A percentile compares a stretch with the other conserved stretches of the same genome.
phyloP scores from a whole-genome alignment of 2,113 vertebrate species.

The Paracanthobrama guichenoti region DNA sequence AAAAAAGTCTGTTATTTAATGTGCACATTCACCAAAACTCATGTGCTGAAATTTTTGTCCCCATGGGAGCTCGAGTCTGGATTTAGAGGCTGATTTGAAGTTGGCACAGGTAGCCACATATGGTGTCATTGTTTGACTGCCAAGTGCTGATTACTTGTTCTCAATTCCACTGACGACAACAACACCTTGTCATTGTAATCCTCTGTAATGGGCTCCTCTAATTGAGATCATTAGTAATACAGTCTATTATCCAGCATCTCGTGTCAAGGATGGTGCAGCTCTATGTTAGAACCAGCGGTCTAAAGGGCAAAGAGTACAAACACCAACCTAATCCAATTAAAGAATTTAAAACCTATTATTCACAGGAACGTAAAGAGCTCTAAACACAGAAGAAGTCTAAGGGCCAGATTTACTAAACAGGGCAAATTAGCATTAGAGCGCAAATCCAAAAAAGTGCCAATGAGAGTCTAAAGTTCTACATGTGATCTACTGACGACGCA shows the following conservation, averaged over 20 bases:
- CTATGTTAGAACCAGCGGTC: background rate
- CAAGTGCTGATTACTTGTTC: slow-evolving; percentile 43
- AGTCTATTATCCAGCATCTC: slow-evolving; percentile 60
- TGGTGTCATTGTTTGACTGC: slow-evolving; percentile 8
- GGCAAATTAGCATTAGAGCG: too few relatives aligned
- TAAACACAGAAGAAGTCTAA: background rate
- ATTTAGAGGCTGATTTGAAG: slow-evolving; percentile 1
- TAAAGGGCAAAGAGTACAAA: slow-evolving; percentile 7
- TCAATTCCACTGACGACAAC: slow-evolving; percentile 61
- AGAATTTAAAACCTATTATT: slow-evolving; percentile 21
- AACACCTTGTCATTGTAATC: slow-evolving; percentile 63
- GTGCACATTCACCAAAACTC: background rate
- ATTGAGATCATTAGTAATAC: slow-evolving; percentile 50
- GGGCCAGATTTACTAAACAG: too few relatives aligned
- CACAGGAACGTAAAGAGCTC: background rate
- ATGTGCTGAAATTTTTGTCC: background rate
- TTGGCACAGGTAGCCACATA: background rate
- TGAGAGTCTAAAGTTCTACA: too few relatives aligned
- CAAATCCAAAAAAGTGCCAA: too few relatives aligned
- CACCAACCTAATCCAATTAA: slow-evolving; percentile 18
- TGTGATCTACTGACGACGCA: too few relatives aligned
- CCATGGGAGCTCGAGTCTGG: background rate
- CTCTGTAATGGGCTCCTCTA: slow-evolving; percentile 55
- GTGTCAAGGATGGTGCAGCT: slow-evolving; percentile 51
- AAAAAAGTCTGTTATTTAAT: background rate